phyloP scores from a whole-genome alignment of 1,140 invertebrate species.

The Drosophila sulfurigaster region DNA sequence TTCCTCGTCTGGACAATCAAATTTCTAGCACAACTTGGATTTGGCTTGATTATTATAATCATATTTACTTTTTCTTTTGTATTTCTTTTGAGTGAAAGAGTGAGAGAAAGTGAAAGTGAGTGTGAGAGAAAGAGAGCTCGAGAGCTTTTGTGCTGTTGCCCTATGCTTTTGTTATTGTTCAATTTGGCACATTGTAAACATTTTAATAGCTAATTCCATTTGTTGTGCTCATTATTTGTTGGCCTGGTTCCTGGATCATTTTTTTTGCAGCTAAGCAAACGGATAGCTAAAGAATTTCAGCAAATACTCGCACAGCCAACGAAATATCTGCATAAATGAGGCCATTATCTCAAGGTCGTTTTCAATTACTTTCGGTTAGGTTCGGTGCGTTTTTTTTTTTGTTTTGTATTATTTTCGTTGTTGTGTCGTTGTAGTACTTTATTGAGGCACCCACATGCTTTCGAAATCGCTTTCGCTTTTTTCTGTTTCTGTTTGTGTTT shows the following conservation, averaged over 20 bases:
- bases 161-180: conserved; percentile 18
- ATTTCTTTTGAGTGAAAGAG: not conserved
- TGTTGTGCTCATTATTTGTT: conserved; percentile 11
- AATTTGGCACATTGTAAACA: conserved; percentile 38
- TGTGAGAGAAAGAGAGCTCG: not conserved
- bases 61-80: not conserved
- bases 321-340: conserved; percentile 68
- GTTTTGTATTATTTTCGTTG: not conserved
- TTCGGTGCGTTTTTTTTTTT: conserved; percentile 1
- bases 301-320: conserved; percentile 2
- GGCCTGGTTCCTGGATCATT: conserved; percentile 44
- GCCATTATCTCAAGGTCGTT: conserved; percentile 78
- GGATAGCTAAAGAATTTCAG: conserved; percentile 34
- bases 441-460: conserved; percentile 48
- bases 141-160: not conserved
- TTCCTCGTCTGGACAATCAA: not conserved
- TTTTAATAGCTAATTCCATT: conserved; percentile 19
- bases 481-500: not conserved
- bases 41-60: too few species aligned
- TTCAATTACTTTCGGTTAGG: conserved; percentile 49
- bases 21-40: too few species aligned
- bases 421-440: conserved; percentile 15
- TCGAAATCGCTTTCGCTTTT: conserved; percentile 54
- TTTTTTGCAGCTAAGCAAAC: conserved; percentile 44
- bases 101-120: not conserved